phyloP scores from a whole-genome alignment of 2,113 vertebrate genomes.

The Genyomyrus donnyi region DNA sequence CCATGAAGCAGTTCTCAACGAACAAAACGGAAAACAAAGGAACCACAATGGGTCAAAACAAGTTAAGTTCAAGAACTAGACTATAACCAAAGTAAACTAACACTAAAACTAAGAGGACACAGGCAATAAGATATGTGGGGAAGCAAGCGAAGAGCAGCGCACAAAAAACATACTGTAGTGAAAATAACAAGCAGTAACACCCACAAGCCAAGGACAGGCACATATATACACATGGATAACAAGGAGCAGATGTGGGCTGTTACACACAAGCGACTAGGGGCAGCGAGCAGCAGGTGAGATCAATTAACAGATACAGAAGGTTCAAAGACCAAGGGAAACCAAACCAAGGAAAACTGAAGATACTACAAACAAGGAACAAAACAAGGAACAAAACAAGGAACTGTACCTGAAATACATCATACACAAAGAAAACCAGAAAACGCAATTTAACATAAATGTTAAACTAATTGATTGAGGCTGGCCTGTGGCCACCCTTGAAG shows the following conservation, averaged over 20 bases:
- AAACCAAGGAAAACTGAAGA: not conserved
- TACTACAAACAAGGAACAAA: not conserved
- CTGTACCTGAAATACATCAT: too few species aligned
- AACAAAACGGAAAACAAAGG: too few species aligned
- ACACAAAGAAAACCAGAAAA: not conserved
- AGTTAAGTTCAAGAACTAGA: not conserved
- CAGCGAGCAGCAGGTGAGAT: not conserved
- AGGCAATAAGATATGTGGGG: not conserved
- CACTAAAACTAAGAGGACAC: not conserved
- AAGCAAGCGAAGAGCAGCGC: not conserved
- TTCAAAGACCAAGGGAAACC: not conserved
- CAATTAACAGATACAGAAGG: not conserved
- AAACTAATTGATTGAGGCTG: not conserved
- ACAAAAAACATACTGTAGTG: not conserved
- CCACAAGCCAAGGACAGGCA: not conserved
- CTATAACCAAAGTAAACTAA: not conserved
- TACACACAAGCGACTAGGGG: not conserved
- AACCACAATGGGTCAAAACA: too few species aligned
- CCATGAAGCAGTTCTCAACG: too few species aligned
- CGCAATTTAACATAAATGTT: not conserved
- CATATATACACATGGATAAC: not conserved
- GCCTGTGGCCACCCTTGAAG: not conserved
- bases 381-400: too few species aligned
- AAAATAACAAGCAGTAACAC: not conserved
- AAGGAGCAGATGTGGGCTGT: not conserved